phyloP scores from a whole-genome alignment of 2,797 vertebrate species.

The Sus cebifrons region DNA sequence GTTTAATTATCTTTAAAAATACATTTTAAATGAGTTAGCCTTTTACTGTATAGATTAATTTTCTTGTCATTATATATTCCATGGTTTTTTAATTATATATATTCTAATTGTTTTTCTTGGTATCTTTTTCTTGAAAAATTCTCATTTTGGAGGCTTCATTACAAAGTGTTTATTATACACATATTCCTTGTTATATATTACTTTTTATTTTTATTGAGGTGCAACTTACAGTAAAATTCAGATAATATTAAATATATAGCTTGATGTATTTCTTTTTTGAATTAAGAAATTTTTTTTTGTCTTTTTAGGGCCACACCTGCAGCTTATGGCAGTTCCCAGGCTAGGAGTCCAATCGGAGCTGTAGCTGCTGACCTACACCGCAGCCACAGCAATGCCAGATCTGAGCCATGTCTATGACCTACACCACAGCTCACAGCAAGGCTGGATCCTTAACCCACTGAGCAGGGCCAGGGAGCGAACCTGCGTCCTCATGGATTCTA shows the following conservation, averaged over 20 bases:
- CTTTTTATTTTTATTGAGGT: conserved; percentile 14
- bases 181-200: neutral
- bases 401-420: too few relatives aligned
- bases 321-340: too few relatives aligned
- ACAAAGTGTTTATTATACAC: neutral
- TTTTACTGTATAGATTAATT: conserved; percentile 18
- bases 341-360: too few relatives aligned
- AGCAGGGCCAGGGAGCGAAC: too few relatives aligned
- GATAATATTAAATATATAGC: neutral
- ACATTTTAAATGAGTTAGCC: neutral
- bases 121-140: neutral
- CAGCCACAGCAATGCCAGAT: too few relatives aligned
- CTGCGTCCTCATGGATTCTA: too few relatives aligned
- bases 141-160: neutral
- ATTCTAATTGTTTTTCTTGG: neutral
- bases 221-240: neutral
- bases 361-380: too few relatives aligned
- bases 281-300: neutral
- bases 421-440: too few relatives aligned
- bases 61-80: neutral
- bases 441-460: too few relatives aligned
- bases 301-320: too few relatives aligned
- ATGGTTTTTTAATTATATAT: neutral
- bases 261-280: neutral
- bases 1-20: conserved; percentile 24